Conservation (phyloP, 2,113 vertebrate species). For the Microtus richardsoni region DNA sequence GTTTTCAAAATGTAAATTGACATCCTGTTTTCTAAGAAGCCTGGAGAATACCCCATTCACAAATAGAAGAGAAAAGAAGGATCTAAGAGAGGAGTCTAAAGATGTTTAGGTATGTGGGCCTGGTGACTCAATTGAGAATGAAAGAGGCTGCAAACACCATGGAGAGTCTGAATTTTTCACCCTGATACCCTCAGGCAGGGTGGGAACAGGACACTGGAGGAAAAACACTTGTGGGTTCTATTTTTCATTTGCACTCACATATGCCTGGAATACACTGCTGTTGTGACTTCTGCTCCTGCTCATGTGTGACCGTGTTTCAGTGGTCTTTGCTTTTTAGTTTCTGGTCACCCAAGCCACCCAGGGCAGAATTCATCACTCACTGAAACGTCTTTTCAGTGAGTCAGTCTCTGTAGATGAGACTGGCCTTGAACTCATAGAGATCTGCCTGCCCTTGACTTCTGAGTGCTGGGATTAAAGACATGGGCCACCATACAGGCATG, state of each 20-base stretch:
- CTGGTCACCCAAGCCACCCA: not conserved
- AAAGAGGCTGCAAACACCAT: not conserved
- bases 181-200: not conserved
- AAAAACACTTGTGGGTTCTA: not conserved
- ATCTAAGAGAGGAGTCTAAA: not conserved
- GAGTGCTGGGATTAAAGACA: not conserved
- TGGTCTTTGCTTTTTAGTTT: not conserved
- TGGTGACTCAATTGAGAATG: not conserved
- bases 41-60: not conserved
- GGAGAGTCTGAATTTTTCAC: not conserved
- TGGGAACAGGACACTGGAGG: not conserved
- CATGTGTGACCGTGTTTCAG: not conserved
- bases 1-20: conserved; percentile 47
- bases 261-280: not conserved
- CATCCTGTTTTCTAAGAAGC: not conserved
- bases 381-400: not conserved
- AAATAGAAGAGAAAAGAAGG: not conserved
- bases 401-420: not conserved
- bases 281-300: not conserved
- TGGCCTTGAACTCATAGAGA: not conserved
- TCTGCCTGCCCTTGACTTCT: not conserved
- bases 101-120: not conserved
- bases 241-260: not conserved
- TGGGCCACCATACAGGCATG: not conserved
- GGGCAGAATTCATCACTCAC: not conserved